phyloP scores from a whole-genome alignment of 2,888 invertebrate genomes.

The Ochlodes sylvanus region DNA sequence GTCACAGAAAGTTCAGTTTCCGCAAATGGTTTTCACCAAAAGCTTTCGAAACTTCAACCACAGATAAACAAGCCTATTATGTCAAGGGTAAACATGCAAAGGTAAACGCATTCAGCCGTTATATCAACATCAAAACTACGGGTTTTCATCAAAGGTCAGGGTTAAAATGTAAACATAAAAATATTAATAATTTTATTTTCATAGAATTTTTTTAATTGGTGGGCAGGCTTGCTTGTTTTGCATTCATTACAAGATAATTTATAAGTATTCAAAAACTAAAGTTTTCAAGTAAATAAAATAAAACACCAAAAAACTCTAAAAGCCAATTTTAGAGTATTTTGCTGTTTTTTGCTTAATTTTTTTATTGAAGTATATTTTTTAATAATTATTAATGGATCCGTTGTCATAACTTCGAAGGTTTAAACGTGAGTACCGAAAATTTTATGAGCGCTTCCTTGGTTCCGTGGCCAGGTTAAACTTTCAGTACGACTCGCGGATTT shows the following conservation, averaged over 20 bases:
- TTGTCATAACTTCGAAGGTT: no score
- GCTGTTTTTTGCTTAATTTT: no score
- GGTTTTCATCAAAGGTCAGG: slow-evolving; percentile 3
- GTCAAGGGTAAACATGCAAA: slow-evolving; percentile 29
- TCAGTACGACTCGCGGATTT: no score
- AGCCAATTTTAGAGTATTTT: no score
- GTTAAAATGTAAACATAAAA: not conserved
- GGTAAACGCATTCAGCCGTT: slow-evolving; percentile 22
- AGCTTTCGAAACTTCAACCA: slow-evolving; percentile 15
- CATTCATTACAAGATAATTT: not conserved
- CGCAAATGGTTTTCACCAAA: slow-evolving; percentile 10
- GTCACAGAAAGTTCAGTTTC: not conserved
- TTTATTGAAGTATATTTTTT: no score
- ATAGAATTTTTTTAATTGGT: not conserved
- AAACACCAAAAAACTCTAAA: no score
- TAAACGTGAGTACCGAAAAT: no score
- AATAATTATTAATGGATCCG: no score
- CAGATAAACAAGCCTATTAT: slow-evolving; percentile 19
- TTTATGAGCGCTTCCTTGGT: no score
- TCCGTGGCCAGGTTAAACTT: no score
- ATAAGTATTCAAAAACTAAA: not conserved
- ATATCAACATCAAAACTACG: slow-evolving; percentile 19
- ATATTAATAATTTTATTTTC: not conserved
- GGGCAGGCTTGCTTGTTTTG: not conserved
- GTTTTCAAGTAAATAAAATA: not conserved